A percentile compares a stretch with the other conserved stretches of the same genome.
phyloP scores from a whole-genome alignment of 2,113 vertebrate species.

The Silurus asotus region DNA sequence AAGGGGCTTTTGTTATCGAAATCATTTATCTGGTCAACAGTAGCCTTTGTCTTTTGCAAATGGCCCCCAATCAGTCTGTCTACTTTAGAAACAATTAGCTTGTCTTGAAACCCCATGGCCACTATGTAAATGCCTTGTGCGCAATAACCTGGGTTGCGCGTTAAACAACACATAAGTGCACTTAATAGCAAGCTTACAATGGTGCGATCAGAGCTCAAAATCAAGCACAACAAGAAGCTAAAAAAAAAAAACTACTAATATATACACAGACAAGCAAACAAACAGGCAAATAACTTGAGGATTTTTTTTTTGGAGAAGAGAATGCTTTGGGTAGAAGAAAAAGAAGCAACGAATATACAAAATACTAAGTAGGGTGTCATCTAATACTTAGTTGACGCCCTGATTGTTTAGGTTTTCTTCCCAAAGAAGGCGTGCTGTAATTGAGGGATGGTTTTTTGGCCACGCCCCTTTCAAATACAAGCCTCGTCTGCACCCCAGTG shows the following conservation, averaged over 20 bases:
- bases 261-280: neutral
- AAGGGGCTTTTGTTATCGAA: constrained; percentile 89
- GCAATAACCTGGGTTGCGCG: constrained; percentile 72
- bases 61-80: constrained; percentile 91
- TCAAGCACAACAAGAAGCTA: no score
- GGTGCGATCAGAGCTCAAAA: neutral
- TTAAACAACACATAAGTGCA: neutral
- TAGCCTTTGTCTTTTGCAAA: constrained; percentile 92
- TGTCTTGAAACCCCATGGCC: constrained; percentile 71
- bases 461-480: constrained; percentile 36
- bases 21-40: constrained; percentile 95
- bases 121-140: constrained; percentile 85
- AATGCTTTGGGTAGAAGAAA: neutral
- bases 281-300: neutral
- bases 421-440: constrained; percentile 66
- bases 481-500: neutral
- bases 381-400: neutral
- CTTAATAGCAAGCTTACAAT: neutral
- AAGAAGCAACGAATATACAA: neutral
- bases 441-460: constrained; percentile 68
- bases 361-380: neutral
- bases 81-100: constrained; percentile 90
- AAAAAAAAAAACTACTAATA: neutral
- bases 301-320: neutral
- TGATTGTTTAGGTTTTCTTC: constrained; percentile 61